A percentile compares a stretch with the other conserved stretches of the same genome.
Evolutionary conservation across 2,888 invertebrate genomes (phyloP).

Genomic region (Protophormia terraenovae): DNA sequence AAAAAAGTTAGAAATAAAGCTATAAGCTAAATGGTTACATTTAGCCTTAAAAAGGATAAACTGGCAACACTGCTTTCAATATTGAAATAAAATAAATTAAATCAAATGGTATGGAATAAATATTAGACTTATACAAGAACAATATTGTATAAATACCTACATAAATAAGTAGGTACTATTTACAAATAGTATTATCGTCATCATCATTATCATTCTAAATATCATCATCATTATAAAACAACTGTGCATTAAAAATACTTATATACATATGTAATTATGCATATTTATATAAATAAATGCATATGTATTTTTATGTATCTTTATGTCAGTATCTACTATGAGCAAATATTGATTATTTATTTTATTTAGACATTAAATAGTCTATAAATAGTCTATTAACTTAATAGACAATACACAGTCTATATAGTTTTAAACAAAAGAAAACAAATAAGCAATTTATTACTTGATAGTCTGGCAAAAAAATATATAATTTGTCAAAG

Average conservation of each 20-base stretch:
- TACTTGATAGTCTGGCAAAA: background rate
- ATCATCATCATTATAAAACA: slow-evolving; percentile 5
- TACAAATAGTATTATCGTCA: background rate
- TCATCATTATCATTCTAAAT: background rate
- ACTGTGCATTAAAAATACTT: background rate
- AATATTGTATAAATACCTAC: background rate
- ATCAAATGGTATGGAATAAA: background rate
- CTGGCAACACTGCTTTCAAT: too few relatives aligned
- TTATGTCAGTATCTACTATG: background rate
- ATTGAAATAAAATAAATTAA: background rate
- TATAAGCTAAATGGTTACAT: too few relatives aligned
- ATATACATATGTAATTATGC: background rate
- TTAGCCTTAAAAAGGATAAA: too few relatives aligned
- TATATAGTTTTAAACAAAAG: background rate
- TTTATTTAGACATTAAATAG: background rate
- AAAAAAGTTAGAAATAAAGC: too few relatives aligned
- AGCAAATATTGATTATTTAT: background rate
- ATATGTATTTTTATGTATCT: background rate
- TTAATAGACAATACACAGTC: background rate
- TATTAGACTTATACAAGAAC: background rate
- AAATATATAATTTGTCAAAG: background rate
- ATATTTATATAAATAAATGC: background rate
- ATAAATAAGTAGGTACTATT: background rate
- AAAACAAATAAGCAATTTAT: background rate
- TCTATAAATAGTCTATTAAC: background rate